Conservation (phyloP, 2,797 vertebrate species). For the Megalops cyprinoides region DNA sequence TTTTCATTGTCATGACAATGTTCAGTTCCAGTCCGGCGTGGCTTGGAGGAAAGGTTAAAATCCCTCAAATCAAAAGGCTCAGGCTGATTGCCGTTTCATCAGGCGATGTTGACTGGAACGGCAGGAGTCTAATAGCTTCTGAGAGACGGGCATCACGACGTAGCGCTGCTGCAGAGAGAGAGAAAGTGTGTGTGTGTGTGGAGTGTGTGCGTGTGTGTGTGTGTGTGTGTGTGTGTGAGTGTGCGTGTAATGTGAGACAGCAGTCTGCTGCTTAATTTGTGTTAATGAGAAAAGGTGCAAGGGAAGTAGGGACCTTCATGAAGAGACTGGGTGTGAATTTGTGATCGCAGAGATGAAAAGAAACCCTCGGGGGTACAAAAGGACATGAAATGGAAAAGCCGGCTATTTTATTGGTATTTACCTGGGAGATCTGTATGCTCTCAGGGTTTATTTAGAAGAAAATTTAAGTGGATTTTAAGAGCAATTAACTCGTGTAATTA, state of each 20-base stretch:
- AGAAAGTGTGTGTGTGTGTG: too few species aligned
- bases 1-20: background rate
- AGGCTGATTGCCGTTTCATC: background rate
- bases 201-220: too few species aligned
- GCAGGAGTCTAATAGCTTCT: background rate
- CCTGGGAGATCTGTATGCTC: background rate
- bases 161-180: background rate
- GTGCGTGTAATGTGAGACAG: background rate
- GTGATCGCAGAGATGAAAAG: background rate
- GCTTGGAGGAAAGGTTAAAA: background rate
- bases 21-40: background rate
- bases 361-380: background rate
- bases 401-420: background rate
- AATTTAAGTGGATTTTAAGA: background rate
- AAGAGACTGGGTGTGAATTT: background rate
- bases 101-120: background rate
- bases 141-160: background rate
- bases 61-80: background rate
- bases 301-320: background rate
- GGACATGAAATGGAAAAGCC: background rate
- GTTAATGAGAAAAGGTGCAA: constrained; percentile 1
- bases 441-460: background rate
- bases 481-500: constrained; percentile 26
- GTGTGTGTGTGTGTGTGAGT: background rate
- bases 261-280: background rate